Conservation (phyloP, 2,888 invertebrate genomes). For the Caenorhabditis angaria region DNA sequence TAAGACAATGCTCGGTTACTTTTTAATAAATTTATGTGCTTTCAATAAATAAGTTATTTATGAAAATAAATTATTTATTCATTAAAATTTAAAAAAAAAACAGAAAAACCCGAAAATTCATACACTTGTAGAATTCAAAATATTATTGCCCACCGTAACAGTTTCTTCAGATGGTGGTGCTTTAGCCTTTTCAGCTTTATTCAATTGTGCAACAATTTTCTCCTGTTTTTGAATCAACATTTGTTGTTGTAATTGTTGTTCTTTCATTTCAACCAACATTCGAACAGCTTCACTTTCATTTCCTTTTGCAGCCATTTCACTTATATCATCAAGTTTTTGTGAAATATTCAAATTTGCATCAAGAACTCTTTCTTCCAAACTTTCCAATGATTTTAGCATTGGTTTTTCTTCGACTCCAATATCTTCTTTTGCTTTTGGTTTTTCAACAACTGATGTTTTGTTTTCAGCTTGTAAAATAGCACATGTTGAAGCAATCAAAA, state of each 20-base stretch:
- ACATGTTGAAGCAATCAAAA: constrained; percentile 89
- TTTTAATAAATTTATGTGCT: no score
- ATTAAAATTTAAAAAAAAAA: constrained; percentile 2
- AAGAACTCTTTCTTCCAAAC: constrained; percentile 55
- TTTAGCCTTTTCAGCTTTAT: constrained; percentile 40
- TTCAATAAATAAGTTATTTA: neutral
- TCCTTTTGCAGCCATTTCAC: constrained; percentile 53
- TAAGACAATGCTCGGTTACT: constrained; percentile 52
- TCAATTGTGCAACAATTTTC: constrained; percentile 55
- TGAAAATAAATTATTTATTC: no score
- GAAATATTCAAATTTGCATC: constrained; percentile 62
- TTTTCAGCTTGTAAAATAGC: constrained; percentile 78
- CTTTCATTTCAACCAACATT: constrained; percentile 57
- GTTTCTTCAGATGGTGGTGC: constrained; percentile 3
- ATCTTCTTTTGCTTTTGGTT: constrained; percentile 45
- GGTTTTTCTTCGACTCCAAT: constrained; percentile 40
- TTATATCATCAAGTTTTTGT: constrained; percentile 55
- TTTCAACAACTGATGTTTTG: constrained; percentile 52
- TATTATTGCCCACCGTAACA: neutral
- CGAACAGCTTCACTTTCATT: constrained; percentile 56
- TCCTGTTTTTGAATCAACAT: constrained; percentile 58
- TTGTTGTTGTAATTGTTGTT: constrained; percentile 56
- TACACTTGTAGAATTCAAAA: neutral
- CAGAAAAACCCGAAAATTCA: neutral
- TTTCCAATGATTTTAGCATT: constrained; percentile 53